Percentiles rank a stretch among this genome's conserved stretches.
These are phyloP conservation scores for Schizotus pectinicornis DNA, from an alignment of 2,888 invertebrate species.

Conservation along the genomic window DNA sequence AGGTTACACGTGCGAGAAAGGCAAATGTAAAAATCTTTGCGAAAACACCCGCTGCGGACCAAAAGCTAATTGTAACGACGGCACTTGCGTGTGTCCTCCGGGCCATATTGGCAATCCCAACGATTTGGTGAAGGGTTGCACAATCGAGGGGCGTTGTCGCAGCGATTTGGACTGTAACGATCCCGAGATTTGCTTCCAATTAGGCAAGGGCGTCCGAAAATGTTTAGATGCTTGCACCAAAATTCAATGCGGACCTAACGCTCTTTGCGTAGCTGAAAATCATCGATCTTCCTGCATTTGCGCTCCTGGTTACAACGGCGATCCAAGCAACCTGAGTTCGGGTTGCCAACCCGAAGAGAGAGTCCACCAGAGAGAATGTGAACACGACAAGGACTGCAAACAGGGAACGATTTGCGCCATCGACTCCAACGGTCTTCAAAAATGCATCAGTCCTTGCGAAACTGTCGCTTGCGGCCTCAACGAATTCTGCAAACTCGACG, in stretches of 20 bases:
- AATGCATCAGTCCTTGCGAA: constrained; percentile 80
- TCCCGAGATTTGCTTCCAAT: constrained; percentile 87
- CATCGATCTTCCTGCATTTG: constrained; percentile 89
- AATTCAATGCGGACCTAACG: constrained; percentile 89
- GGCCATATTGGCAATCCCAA: constrained; percentile 79
- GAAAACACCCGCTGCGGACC: constrained; percentile 80
- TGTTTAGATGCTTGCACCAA: constrained; percentile 88
- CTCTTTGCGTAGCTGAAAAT: constrained; percentile 81
- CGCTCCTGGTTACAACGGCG: constrained; percentile 79
- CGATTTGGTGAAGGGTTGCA: constrained; percentile 74
- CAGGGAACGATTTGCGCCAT: constrained; percentile 73
- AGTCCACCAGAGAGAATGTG: constrained; percentile 67
- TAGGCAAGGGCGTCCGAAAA: constrained; percentile 77
- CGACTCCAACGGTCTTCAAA: constrained; percentile 66
- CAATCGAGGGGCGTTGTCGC: constrained; percentile 75
- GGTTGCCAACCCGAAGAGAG: constrained; percentile 80
- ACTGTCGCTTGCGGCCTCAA: constrained; percentile 83
- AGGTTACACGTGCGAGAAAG: constrained; percentile 76
- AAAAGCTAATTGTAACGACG: constrained; percentile 79
- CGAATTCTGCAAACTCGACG: constrained; percentile 77
- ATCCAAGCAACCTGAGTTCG: constrained; percentile 77
- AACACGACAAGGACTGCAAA: constrained; percentile 73
- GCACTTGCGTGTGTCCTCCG: constrained; percentile 79
- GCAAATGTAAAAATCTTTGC: constrained; percentile 79
- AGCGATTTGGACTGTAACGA: constrained; percentile 83